Evolutionary conservation across 2,888 invertebrate genomes (phyloP), one percentile per base, ranked within the genome.

Genomic region (Apantesis nais): DNA sequence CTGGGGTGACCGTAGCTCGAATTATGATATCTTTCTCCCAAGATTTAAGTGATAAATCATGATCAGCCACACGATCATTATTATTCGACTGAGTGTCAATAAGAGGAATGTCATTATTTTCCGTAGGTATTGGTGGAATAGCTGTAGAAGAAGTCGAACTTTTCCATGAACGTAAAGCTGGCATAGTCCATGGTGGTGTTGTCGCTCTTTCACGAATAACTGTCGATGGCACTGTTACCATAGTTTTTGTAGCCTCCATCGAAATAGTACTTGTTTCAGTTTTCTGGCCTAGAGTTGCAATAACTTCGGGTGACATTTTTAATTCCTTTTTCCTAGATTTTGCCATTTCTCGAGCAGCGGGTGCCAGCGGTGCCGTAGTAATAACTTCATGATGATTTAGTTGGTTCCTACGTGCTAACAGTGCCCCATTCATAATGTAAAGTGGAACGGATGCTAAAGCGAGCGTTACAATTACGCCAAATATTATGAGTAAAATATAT

Each of bases 151-250:
- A 79, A 3, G 87, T 86, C 48, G 90, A 88, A 73, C 88, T 89
- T 79, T 92, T 94, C 93, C 93, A 93, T 22, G 91, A 91, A 71
- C 89, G 88, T 62, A 96, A 89, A 19, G 96, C 95, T 44, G 96
- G 96, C 86, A 96, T 94, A 66, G 94, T 95, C 90, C 95, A 95
- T 11, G 95, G 92, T 62, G 94, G 93, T n/a, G 90, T 88, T 41
- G 93, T 90, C 74, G 90, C 86, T 73, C 78, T 88, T 68, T 90
- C 91, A 69, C 79, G 87, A 11, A 80, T 81, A 11, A 83, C 79
- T 22, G 88, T 85, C 2, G 90, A 74, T 39, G 89, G 72, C 66
- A 81, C 69, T 55, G 86, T 74, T 55, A 86, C 82, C 19, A 87
- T 82, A 65, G 88, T 86, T 48, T 88, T 81, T 68, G 88, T 81